Percentiles rank a stretch among this genome's conserved stretches.
Evolutionary conservation across 2,888 invertebrate species (phyloP).

Genomic region (Drepana falcataria): DNA sequence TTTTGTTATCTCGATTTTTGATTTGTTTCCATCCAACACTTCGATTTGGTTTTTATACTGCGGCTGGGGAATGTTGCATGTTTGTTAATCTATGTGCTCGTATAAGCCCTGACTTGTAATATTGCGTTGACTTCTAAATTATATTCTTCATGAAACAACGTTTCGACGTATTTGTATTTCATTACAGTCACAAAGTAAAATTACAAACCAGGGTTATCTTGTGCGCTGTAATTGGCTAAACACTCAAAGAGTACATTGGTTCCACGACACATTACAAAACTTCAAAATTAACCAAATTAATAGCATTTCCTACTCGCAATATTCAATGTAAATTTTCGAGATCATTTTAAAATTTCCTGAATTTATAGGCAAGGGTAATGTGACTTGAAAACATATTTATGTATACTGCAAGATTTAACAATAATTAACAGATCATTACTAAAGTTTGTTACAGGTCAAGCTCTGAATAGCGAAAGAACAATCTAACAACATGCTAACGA

Average conservation of each 20-base stretch:
- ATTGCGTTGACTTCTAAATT: slow-evolving; percentile 15
- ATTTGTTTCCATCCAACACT: slow-evolving; percentile 71
- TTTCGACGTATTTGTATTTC: neutral
- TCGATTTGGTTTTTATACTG: slow-evolving; percentile 60
- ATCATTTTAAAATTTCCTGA: too few relatives aligned
- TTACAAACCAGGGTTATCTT: slow-evolving; percentile 32
- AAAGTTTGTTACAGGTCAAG: slow-evolving; percentile 62
- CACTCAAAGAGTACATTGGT: slow-evolving; percentile 39
- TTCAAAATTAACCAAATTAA: neutral
- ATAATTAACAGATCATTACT: slow-evolving; percentile 17
- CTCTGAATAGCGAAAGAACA: slow-evolving; percentile 45
- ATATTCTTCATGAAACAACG: neutral
- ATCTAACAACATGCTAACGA: slow-evolving; percentile 11
- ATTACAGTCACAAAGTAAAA: slow-evolving; percentile 8
- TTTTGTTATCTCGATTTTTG: slow-evolving; percentile 35
- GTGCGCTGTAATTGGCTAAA: slow-evolving; percentile 40
- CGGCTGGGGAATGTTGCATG: slow-evolving; percentile 79
- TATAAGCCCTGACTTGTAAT: slow-evolving; percentile 42
- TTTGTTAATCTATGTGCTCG: slow-evolving; percentile 41
- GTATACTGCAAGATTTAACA: slow-evolving; percentile 1
- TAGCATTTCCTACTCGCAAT: neutral
- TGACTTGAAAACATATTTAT: neutral
- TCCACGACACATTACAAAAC: slow-evolving; percentile 14
- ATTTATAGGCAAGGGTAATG: too few relatives aligned
- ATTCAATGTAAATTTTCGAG: neutral